Evolutionary conservation across 2,797 vertebrate species (phyloP).

Genomic region (Onychomys leucogaster): DNA sequence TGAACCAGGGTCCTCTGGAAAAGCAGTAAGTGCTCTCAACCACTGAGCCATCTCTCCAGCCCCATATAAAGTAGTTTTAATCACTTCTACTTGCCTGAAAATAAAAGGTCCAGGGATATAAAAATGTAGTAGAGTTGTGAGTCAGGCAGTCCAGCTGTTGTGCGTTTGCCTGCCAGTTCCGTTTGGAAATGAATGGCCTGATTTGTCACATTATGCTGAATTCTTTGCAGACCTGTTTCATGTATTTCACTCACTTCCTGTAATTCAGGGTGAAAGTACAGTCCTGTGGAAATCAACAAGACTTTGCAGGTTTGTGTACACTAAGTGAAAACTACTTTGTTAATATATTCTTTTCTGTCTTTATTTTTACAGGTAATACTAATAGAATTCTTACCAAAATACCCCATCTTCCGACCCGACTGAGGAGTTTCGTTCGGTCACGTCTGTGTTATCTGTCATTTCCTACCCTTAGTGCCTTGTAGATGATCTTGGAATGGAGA

Average conservation of each 20-base stretch:
- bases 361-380: slow-evolving; percentile 96
- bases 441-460: slow-evolving; percentile 92
- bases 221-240: slow-evolving; percentile 40
- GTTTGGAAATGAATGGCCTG: slow-evolving; percentile 40
- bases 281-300: slow-evolving; percentile 45
- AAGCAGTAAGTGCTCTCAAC: no score
- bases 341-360: slow-evolving; percentile 81
- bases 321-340: slow-evolving; percentile 72
- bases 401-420: slow-evolving; percentile 99
- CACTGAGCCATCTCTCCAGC: no score
- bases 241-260: slow-evolving; percentile 51
- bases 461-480: slow-evolving; percentile 99
- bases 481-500: slow-evolving; percentile 95
- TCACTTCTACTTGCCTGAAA: slow-evolving; percentile 39
- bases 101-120: neutral
- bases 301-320: slow-evolving; percentile 55
- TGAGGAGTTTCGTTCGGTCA: slow-evolving; percentile 90
- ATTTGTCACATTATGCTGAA: slow-evolving; percentile 36
- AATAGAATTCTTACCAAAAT: slow-evolving; percentile 99
- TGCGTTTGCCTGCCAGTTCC: slow-evolving; percentile 53
- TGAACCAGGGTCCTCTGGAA: no score
- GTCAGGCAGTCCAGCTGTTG: slow-evolving; percentile 17
- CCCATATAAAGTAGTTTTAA: slow-evolving; percentile 7
- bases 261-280: slow-evolving; percentile 44
- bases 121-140: slow-evolving; percentile 23